Conservation (phyloP, 2,113 vertebrate species). For the Dasyornis broadbenti region DNA sequence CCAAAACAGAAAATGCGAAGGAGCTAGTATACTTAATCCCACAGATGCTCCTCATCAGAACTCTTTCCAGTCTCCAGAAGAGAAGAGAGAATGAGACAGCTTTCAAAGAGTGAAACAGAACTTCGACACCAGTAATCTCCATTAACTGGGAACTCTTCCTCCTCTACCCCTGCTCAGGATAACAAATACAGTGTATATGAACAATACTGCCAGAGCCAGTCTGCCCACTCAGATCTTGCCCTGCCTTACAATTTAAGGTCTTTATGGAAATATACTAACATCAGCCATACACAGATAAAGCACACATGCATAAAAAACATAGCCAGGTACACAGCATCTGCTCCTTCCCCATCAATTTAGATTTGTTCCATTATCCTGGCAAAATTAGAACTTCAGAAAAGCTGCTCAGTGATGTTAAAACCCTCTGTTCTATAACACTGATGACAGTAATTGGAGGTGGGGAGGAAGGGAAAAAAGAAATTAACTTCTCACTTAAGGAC, state of each 20-base stretch:
- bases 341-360: not conserved
- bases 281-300: not conserved
- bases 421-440: not conserved
- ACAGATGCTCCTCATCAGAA: not conserved
- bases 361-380: not conserved
- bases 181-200: not conserved
- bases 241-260: not conserved
- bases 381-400: not conserved
- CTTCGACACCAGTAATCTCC: not conserved
- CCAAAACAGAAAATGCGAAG: not conserved
- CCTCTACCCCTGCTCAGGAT: not conserved
- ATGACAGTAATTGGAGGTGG: not conserved
- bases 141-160: not conserved
- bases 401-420: not conserved
- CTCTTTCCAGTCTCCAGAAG: not conserved
- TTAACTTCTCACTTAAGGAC: conserved; percentile 35
- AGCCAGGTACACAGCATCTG: not conserved
- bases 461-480: not conserved
- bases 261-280: not conserved
- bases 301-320: not conserved
- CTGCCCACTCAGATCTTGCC: not conserved
- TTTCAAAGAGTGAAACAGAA: not conserved
- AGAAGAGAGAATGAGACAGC: not conserved
- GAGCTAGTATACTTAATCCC: not conserved
- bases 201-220: not conserved